Evolutionary conservation across 2,113 vertebrate species (phyloP), one percentile per base, ranked within the genome.

Genomic region (Dermatemys mawii): DNA sequence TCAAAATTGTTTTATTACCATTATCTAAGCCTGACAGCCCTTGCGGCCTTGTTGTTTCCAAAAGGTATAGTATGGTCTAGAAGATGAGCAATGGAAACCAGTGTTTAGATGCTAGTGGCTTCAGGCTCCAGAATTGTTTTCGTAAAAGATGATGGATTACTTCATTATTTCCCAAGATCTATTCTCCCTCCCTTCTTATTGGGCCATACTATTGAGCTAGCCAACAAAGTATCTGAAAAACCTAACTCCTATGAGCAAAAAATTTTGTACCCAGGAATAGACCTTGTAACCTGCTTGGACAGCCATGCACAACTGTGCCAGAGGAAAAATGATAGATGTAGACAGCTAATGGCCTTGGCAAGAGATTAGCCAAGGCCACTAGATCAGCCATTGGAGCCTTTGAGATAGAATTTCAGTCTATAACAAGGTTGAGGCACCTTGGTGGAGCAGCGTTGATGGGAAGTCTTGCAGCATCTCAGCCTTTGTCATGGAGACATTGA

Each of bases 41-140:
- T 6, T 75, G 24, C 12, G 13, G 26, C 73, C 12, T 11, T 27
- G 12, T 41, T 41, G 21, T n/a, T 73, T 38, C n/a, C n/a, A n/a
- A n/a, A n/a, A n/a, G n/a, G n/a, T n/a, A n/a, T n/a, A 14, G 32
- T 60, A 3, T 70, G 63, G n/a, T 19, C n/a, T 70, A 70, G 6
- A 32, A 87, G 32, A 2, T 51, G 38, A 90, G 6, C 10, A 63
- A 86, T 2, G 83, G 55, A 32, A 87, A 80, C 41, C 2, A 13
- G 46, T 27, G 6, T 6, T 1, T 54, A 32, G 35, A 63, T 4
- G 80, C 84, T 38, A 1, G 22, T 50, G 27, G 21, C 0, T 0
- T 5, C 10, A 48, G 46, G 51, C 50, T 84, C 48, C 48, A 22
- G 44, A 85, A 63, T 32, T 3, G 2, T 67, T n/a, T 67, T 67